Evolutionary conservation across 1,140 invertebrate species (phyloP), one percentile per base, ranked within the genome.

Genomic region (Drosophila insularis): DNA sequence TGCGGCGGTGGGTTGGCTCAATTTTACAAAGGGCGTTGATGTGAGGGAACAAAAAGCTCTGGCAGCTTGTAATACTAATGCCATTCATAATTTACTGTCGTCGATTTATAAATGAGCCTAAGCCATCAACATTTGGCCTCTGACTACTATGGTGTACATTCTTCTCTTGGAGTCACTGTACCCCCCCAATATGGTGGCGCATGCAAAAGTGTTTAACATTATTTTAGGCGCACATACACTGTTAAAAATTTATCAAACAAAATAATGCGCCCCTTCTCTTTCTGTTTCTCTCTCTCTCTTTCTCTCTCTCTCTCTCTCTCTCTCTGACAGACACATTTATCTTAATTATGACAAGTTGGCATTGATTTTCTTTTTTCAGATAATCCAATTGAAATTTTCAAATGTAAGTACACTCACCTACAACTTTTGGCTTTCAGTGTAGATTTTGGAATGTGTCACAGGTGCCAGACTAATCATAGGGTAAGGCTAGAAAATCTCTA

Each of bases 21-120:
- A 71, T 71, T 80, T 70, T 67, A 68, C 62, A 62, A 66, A 27
- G 53, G 62, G 76, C 65, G 72, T 74, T 71, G 78, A 74, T 74
- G 39, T 63, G 17, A 21, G 43, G 11, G 10, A 4, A 50, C 17
- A 50, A 50, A 50, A 50, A 50, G 43, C 43, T 50, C 43, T 50
- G 10, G 17, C 43, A 21, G 43, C 17, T 50, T 50, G 17, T 50
- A 50, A 8, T 50, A 50, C 43, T 87, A 87, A 82, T 81, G 63
- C 81, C 81, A 87, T 86, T 86, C 81, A 86, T 86, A 86, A 86
- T 86, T 86, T 87, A 86, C 75, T 82, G 61, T 68, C 79, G 75
- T 78, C 82, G 79, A 87, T 86, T 86, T 87, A 87, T 86, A 86
- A 86, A 87, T 86, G 78, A 86, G 82, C 78, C 74, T 58, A 69